A percentile compares a stretch with the other conserved stretches of the same genome.
phyloP scores from a whole-genome alignment of 2,113 vertebrate species.

The Siphamia tubifer region DNA sequence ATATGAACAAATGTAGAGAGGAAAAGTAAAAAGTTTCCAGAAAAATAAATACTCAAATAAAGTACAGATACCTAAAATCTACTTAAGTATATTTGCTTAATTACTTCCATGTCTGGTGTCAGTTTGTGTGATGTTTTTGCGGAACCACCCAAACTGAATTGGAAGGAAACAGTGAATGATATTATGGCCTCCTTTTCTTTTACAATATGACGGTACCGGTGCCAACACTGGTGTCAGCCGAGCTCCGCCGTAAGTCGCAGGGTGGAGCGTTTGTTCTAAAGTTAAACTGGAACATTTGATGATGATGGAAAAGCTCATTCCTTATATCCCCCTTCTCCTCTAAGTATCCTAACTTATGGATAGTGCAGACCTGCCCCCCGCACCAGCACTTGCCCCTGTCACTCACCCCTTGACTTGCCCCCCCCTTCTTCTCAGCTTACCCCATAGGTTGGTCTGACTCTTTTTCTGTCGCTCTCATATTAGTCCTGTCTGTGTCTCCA shows the following conservation, averaged over 20 bases:
- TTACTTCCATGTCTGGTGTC: too few relatives aligned
- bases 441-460: conserved; percentile 75
- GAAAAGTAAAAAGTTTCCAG: too few relatives aligned
- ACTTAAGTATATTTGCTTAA: too few relatives aligned
- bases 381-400: conserved; percentile 81
- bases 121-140: too few relatives aligned
- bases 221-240: conserved; percentile 15
- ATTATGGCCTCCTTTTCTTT: conserved; percentile 27
- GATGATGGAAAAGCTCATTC: conserved; percentile 54
- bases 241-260: conserved; percentile 56
- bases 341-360: conserved; percentile 66
- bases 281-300: conserved; percentile 74
- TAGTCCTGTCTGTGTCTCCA: conserved; percentile 73
- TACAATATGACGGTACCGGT: conserved; percentile 50
- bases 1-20: too few relatives aligned
- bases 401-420: conserved; percentile 71
- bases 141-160: too few relatives aligned
- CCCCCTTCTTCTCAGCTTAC: conserved; percentile 79
- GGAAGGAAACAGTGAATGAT: too few relatives aligned
- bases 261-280: conserved; percentile 67
- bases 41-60: too few relatives aligned
- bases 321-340: conserved; percentile 30
- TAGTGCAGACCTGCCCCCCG: conserved; percentile 60
- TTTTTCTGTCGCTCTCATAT: conserved; percentile 74
- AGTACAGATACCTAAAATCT: too few relatives aligned